Evolutionary conservation across 2,888 invertebrate genomes (phyloP), one percentile per base, ranked within the genome.

Genomic region (Xestia sexstrigata): DNA sequence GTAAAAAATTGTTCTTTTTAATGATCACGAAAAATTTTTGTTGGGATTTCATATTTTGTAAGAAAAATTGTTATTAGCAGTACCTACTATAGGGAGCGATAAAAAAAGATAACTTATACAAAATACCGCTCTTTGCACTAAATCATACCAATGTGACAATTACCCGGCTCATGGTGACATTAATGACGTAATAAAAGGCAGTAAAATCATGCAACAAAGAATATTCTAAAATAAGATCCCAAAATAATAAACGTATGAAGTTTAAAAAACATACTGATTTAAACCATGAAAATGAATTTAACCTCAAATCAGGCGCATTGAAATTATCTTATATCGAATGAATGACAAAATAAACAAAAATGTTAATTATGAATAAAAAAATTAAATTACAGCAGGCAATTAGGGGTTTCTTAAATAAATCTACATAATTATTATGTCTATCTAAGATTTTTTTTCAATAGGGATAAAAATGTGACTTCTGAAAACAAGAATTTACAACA

Each of bases 121-220:
- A 79, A 74, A 65, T 60, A 23, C 71, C 45, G 23, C 62, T 70
- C 52, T 35, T n/a, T 52, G 7, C 66, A 47, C 52, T 87, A 81
- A 68, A 78, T 83, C 79, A 81, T 77, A n/a, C n/a, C 52, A 79
- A 66, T 86, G 62, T 78, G 86, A 76, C 78, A 81, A 78, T 85
- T 76, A 82, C 63, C 49, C 47, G 72, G 80, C 74, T 81, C 68
- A 78, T 67, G 45, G 35, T 76, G 77, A 75, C 74, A 84, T 81
- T 79, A 86, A 86, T 66, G 78, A 75, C 58, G 47, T 71, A 75
- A 76, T 81, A 78, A 73, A 78, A 77, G 20, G 9, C 13, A 45
- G n/a, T 79, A 67, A 66, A 81, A 76, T 30, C 2, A 45, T 60
- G 71, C 58, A 70, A 78, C 66, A 78, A 75, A 82, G 47, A 79